Base-by-base conservation (phyloP, 2,888 invertebrate genomes). In the Torymus tubicola region DNA sequence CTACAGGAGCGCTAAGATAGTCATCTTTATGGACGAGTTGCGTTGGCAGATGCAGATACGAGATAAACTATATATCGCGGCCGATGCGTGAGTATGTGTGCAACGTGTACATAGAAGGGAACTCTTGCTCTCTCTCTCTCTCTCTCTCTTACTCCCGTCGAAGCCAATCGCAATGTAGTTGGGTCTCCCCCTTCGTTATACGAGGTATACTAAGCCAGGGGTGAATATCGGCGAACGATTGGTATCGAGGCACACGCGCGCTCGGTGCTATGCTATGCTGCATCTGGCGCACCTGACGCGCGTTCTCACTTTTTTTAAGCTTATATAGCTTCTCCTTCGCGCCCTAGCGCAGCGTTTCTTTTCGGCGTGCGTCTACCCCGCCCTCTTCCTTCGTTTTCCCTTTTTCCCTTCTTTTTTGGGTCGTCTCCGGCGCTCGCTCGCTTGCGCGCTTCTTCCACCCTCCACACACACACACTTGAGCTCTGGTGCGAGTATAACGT, bases 151-250 rank as follows among this genome's bases (percentile, higher is more conserved):
- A 1, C 42, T 42, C 42, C 42, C 42, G 42, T 42, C 42, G 42
- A 42, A 42, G 42, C 42, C 42, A 42, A 42, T 42, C 42, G 31
- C 31, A 5, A 31, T 4, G 42, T 42, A 21, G 21, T 21, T 21
- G 21, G 42, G 8, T 5, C 42, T 42, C 42, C 42, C 31, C 42
- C 42, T 8, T 42, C 42, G 42, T 42, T 42, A 42, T 42, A 42
- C 42, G 10, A 5, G 1, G 21, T 21, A 21, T 42, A 42, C 8
- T 8, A 42, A 5, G 42, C 80, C 85, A 85, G 85, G 85, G 84
- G 84, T 81, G 86, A 83, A 84, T 88, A 90, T 90, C 87, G 89
- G 84, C 83, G 86, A 87, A 86, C 87, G 90, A 89, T 90, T 88
- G 88, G 88, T 88, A 90, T 90, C 88, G 88, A 87, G 85, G 82